Conservation (phyloP, 2,113 vertebrate genomes). For the Mormyrus iriodes region DNA sequence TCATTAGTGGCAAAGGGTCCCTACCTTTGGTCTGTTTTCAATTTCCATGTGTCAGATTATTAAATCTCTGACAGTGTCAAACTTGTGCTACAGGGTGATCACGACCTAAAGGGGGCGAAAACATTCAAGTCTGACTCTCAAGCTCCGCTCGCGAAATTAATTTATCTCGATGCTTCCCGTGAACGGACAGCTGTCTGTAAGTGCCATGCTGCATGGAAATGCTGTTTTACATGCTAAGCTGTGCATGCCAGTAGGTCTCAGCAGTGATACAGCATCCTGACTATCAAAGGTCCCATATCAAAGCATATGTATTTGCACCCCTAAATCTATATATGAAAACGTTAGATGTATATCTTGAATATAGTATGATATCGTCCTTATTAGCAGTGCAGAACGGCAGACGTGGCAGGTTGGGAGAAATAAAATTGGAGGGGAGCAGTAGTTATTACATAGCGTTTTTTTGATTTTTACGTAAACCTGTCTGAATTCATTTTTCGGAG, state of each 20-base stretch:
- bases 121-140: constrained; percentile 26
- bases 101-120: constrained; percentile 33
- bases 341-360: constrained; percentile 44
- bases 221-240: constrained; percentile 83
- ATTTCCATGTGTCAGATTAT: background rate
- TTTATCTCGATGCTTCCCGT: constrained; percentile 47
- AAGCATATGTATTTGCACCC: constrained; percentile 60
- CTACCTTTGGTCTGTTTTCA: background rate
- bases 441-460: background rate
- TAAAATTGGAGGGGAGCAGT: background rate
- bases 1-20: background rate
- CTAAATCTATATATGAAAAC: constrained; percentile 18
- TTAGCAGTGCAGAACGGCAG: constrained; percentile 46
- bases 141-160: constrained; percentile 44
- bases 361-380: constrained; percentile 52
- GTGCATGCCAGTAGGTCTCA: constrained; percentile 73
- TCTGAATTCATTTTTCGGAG: constrained; percentile 98
- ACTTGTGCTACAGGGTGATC: constrained; percentile 45
- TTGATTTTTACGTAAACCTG: constrained; percentile 77
- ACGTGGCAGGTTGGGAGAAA: constrained; percentile 15
- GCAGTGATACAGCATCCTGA: constrained; percentile 62
- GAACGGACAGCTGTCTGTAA: constrained; percentile 72
- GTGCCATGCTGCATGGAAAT: constrained; percentile 80
- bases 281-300: constrained; percentile 50
- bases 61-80: constrained; percentile 55